Evolutionary conservation across 2,888 invertebrate species (phyloP), one percentile per base, ranked within the genome.

Genomic region (Heliconius charithonia): DNA sequence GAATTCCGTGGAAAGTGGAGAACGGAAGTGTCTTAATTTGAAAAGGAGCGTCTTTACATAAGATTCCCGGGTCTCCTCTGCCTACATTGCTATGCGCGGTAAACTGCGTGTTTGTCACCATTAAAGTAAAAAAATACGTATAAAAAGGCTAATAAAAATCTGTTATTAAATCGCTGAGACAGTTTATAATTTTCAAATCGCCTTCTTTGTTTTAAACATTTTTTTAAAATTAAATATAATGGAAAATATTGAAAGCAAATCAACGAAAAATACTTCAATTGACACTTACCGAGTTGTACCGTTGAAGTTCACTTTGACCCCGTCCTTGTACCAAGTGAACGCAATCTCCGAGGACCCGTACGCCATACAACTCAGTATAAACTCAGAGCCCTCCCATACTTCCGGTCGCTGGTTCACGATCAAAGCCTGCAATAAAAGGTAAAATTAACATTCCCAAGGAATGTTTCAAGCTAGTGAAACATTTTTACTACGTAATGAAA

Each of bases 321-420:
- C 97, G 86, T 98, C 97, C 90, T 98, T 98, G 93, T 96, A 97
- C 98, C 98, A 98, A 51, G 96, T 96, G 89, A 98, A 98, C 77
- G 95, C 95, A 87, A 97, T 97, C 83, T 96, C 95, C 0, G 97
- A 96, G 69, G 97, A 97, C 75, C 97, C 97, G 87, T 97, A 96
- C 32, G 97, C 97, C 83, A 96, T 95, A 87, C 98, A 98, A 75
- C 97, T 97, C 82, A 98, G 93, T 85, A 97, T 96, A 86, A 98
- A 97, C 89, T 97, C 97, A 75, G 97, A 97, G 7, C 96, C 97
- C 87, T 97, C 96, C 89, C 97, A 96, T 78, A 96, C 95, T 85
- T 94, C 94, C 3, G 93, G 92, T 3, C 94, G 90, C 82, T 94
- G 93, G 86, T 94, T 95, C 37, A 94, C 90, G 65, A 89, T 90